A percentile compares a stretch with the other conserved stretches of the same genome.
These are phyloP conservation scores for Aricia agestis DNA, from an alignment of 1,140 invertebrate genomes.

Conservation along the genomic window DNA sequence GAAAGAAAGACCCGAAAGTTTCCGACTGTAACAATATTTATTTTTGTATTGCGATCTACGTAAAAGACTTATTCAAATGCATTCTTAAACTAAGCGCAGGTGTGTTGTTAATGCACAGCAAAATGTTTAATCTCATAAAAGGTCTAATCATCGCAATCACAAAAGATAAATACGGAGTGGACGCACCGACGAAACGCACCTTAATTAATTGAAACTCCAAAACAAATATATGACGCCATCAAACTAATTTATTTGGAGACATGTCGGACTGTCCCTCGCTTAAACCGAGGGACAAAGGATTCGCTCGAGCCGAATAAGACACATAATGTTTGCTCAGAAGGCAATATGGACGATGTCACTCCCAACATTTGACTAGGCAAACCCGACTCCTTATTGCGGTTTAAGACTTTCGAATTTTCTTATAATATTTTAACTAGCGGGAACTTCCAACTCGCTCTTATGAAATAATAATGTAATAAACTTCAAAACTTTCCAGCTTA, in stretches of 20 bases:
- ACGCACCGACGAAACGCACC: background rate
- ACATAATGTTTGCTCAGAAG: constrained; percentile 52
- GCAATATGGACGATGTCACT: constrained; percentile 57
- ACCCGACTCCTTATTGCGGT: constrained; percentile 32
- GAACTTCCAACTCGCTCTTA: constrained; percentile 20
- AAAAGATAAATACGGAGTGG: background rate
- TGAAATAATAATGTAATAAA: constrained; percentile 19
- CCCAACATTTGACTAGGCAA: constrained; percentile 55
- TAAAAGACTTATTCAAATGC: background rate
- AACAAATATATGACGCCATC: constrained; percentile 5
- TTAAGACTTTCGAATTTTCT: constrained; percentile 13
- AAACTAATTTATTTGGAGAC: constrained; percentile 13
- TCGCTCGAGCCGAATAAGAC: background rate
- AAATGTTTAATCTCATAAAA: background rate
- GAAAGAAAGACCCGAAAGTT: no score
- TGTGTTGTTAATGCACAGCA: background rate
- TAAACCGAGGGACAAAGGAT: constrained; percentile 9
- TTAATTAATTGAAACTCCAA: constrained; percentile 3
- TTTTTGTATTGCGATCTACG: no score
- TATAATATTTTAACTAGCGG: constrained; percentile 21
- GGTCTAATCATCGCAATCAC: background rate
- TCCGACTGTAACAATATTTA: no score
- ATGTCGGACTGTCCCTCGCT: background rate
- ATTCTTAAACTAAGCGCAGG: background rate
- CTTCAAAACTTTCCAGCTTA: constrained; percentile 12